Base-by-base conservation (phyloP, 1,140 invertebrate species). In the Helicoverpa armigera region DNA sequence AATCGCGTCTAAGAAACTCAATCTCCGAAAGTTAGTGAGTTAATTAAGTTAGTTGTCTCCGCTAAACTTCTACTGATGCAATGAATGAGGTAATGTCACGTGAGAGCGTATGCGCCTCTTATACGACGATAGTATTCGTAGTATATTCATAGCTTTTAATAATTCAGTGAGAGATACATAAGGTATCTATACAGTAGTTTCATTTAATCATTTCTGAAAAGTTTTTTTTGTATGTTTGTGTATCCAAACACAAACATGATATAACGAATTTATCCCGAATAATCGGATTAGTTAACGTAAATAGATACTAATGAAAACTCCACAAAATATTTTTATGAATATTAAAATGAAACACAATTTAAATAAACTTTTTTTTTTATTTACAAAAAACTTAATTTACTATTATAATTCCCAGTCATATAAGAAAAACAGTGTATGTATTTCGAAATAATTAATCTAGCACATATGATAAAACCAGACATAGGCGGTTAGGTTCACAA, bases 351-450 rank as follows among this genome's bases (percentile, higher is more conserved):
- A 35, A 35, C 3, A 35, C 35, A 35, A 3, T 35, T 35, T 35
- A 35, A 35, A 35, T 10, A 23, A n/a, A n/a, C n/a, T n/a, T n/a
- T n/a, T n/a, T n/a, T n/a, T n/a, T n/a, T n/a, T n/a, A n/a, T n/a
- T n/a, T n/a, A n/a, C n/a, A n/a, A n/a, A n/a, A n/a, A n/a, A n/a
- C n/a, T n/a, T n/a, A n/a, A n/a, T n/a, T n/a, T n/a, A n/a, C n/a
- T n/a, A n/a, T n/a, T n/a, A 67, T 48, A 48, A 67, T 67, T 67
- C 63, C 43, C n/a, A 48, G 10, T n/a, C 61, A 65, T 43, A 43
- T 35, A 16, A 48, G 31, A 48, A 48, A 67, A 67, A 67, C 9
- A 10, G 35, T 16, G 63, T 67, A n/a, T 67, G 35, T 16, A 12
- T 35, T 35, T 7, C 35, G 10, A 48, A 67, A 67, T 48, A 16